Conservation (phyloP, 2,797 vertebrate genomes). For the Calcarius lapponicus region DNA sequence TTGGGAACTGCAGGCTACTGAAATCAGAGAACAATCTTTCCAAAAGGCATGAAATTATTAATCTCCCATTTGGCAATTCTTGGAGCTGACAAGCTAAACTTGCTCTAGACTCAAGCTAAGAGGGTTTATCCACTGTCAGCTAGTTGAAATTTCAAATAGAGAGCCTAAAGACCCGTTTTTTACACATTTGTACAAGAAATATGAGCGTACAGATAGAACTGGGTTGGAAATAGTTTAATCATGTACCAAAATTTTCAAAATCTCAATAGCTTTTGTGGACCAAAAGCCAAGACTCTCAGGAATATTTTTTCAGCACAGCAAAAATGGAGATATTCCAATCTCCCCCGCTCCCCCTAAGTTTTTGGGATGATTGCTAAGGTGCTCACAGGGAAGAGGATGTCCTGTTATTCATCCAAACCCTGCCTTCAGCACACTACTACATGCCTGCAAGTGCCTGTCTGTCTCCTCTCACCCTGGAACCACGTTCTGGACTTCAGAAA, state of each 20-base stretch:
- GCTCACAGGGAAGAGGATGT: neutral
- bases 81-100: neutral
- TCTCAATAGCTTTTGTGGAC: neutral
- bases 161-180: neutral
- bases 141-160: neutral
- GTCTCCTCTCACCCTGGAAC: neutral
- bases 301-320: neutral
- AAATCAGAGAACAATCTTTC: neutral
- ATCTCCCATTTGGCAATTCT: neutral
- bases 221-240: neutral
- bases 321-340: neutral
- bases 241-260: neutral
- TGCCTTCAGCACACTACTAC: neutral
- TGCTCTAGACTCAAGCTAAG: neutral
- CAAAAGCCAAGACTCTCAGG: neutral
- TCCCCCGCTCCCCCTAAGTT: accelerated
- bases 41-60: neutral
- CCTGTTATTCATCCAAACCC: neutral
- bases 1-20: neutral
- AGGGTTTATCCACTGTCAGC: neutral
- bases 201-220: neutral
- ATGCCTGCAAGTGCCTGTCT: neutral
- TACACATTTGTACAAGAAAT: neutral
- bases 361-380: neutral
- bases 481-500: neutral